Evolutionary conservation across 2,797 vertebrate genomes (phyloP).

Genomic region (Heliangelus exortis): DNA sequence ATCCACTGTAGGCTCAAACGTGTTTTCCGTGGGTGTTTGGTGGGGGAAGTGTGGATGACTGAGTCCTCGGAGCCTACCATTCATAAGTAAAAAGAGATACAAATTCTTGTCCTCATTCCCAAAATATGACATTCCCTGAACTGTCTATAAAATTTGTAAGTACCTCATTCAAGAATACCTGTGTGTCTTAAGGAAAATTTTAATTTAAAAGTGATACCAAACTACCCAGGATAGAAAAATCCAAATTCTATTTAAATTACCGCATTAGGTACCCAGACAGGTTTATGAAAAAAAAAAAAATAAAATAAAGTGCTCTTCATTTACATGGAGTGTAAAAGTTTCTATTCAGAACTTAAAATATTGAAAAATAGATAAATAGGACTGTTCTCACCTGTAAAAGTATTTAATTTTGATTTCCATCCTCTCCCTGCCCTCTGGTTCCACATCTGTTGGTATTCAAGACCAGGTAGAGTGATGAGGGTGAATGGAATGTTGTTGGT

Average conservation of each 20-base stretch:
- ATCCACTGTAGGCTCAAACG: background rate
- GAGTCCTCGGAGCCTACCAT: background rate
- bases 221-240: background rate
- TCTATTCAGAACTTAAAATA: background rate
- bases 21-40: background rate
- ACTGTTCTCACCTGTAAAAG: background rate
- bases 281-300: background rate
- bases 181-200: background rate
- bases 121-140: background rate
- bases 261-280: background rate
- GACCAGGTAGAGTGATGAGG: background rate
- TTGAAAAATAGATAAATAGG: background rate
- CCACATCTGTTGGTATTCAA: background rate
- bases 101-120: background rate
- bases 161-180: background rate
- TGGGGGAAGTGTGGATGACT: background rate
- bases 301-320: background rate
- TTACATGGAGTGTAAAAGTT: accelerated
- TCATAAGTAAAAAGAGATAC: background rate
- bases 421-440: too few species aligned
- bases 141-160: background rate
- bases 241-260: background rate
- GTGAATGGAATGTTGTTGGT: background rate
- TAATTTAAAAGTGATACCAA: background rate
- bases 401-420: background rate